Evolutionary conservation across 2,888 invertebrate genomes (phyloP).

Genomic region (Sminthurides aquaticus): DNA sequence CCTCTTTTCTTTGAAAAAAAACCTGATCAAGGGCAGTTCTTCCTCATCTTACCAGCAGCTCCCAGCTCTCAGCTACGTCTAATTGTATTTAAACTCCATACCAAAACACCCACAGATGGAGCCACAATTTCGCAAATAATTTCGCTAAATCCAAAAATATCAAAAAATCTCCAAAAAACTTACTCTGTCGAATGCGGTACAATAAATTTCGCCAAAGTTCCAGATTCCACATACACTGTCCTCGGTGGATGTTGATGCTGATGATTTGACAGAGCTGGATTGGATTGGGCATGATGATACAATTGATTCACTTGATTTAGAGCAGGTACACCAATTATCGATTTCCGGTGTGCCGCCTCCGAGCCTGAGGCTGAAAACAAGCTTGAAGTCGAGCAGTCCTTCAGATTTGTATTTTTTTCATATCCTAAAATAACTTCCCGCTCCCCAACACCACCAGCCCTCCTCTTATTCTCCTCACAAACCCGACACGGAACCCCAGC

Average conservation of each 20-base stretch:
- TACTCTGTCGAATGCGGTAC: background rate
- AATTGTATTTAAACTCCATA: no score
- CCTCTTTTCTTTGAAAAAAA: no score
- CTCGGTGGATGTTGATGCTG: background rate
- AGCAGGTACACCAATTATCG: background rate
- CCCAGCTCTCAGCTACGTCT: no score
- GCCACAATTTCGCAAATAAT: no score
- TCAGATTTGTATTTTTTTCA: background rate
- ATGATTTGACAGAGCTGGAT: background rate
- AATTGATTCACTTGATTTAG: background rate
- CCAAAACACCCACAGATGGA: no score
- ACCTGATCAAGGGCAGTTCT: no score
- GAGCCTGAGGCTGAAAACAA: background rate
- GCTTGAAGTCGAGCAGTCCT: no score
- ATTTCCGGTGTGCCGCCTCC: background rate
- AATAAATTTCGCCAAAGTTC: conserved; percentile 1
- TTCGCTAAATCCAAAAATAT: no score
- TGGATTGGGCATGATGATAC: background rate
- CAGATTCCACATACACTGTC: background rate
- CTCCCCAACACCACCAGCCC: background rate
- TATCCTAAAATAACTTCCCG: background rate
- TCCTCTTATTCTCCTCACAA: conserved; percentile 11
- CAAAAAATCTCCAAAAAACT: no score
- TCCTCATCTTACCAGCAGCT: no score
- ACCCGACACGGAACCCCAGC: conserved; percentile 6